Percentiles rank a stretch among this genome's conserved stretches.
Conservation (phyloP, 2,113 vertebrate species). For the Salvator merianae region DNA sequence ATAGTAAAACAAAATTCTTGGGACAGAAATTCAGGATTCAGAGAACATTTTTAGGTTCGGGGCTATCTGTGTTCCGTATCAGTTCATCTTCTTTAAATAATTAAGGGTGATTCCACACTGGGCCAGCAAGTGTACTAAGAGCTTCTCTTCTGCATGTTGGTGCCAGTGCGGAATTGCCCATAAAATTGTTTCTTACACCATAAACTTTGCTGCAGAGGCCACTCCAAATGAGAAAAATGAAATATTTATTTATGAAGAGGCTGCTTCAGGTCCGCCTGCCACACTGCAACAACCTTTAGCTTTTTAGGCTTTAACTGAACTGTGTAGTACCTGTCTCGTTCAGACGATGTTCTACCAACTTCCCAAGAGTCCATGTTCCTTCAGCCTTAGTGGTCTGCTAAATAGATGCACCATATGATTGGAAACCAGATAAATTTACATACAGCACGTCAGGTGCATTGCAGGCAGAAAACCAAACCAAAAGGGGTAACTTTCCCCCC, state of each 20-base stretch:
- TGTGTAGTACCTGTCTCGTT: too few species aligned
- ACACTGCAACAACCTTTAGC: background rate
- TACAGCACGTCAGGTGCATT: background rate
- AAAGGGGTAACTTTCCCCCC: constrained; percentile 1
- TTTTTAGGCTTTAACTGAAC: too few species aligned
- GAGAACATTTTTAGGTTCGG: background rate
- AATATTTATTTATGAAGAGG: too few species aligned
- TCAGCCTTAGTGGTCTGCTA: too few species aligned
- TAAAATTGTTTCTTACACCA: background rate
- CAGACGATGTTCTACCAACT: too few species aligned
- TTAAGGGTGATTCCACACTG: too few species aligned
- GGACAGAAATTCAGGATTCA: background rate
- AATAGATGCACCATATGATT: background rate
- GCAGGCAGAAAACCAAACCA: background rate
- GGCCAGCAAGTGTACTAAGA: too few species aligned
- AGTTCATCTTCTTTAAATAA: too few species aligned
- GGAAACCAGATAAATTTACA: background rate
- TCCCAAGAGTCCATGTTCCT: too few species aligned
- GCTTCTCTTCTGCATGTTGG: too few species aligned
- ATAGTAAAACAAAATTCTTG: background rate
- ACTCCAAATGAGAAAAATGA: background rate
- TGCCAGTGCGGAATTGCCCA: too few species aligned
- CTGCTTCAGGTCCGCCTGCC: too few species aligned
- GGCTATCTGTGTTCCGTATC: background rate
- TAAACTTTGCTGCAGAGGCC: background rate